These are phyloP conservation scores for Drosophila simulans DNA, from an alignment of 1,140 invertebrate genomes.

Conservation along the genomic window DNA sequence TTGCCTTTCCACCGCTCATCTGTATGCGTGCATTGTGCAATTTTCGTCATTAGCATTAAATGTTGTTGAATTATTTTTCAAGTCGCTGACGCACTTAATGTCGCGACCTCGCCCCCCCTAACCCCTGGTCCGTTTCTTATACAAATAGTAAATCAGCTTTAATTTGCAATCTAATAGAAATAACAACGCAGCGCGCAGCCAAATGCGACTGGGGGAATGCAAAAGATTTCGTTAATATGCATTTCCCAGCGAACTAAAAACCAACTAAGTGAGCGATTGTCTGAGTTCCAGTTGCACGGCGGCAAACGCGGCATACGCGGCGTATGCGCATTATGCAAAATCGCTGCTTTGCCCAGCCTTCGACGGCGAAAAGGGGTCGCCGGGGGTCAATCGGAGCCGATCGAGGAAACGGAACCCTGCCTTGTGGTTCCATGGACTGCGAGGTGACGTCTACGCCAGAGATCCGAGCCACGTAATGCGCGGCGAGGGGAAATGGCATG, in stretches of 20 bases:
- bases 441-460: background rate
- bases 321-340: slow-evolving; percentile 57
- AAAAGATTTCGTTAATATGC: slow-evolving; percentile 71
- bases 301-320: slow-evolving; percentile 26
- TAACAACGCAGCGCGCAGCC: slow-evolving; percentile 54
- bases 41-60: slow-evolving; percentile 83
- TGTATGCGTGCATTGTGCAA: slow-evolving; percentile 78
- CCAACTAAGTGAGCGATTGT: slow-evolving; percentile 30
- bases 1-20: slow-evolving; percentile 12
- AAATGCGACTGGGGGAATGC: slow-evolving; percentile 51
- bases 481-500: background rate
- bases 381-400: slow-evolving; percentile 7
- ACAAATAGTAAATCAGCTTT: slow-evolving; percentile 80
- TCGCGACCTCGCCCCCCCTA: slow-evolving; percentile 49
- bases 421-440: background rate
- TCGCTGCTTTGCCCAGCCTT: slow-evolving; percentile 7
- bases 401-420: slow-evolving; percentile 7
- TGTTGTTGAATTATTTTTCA: slow-evolving; percentile 81
- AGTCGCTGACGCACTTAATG: slow-evolving; percentile 82
- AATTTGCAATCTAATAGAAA: slow-evolving; percentile 81
- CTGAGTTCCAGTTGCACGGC: slow-evolving; percentile 1
- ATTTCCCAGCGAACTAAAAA: slow-evolving; percentile 5
- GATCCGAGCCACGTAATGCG: background rate
- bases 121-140: slow-evolving; percentile 52
- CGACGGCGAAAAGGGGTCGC: background rate